Evolutionary conservation across 2,797 vertebrate genomes (phyloP).

Genomic region (Malacoctenus gilli): DNA sequence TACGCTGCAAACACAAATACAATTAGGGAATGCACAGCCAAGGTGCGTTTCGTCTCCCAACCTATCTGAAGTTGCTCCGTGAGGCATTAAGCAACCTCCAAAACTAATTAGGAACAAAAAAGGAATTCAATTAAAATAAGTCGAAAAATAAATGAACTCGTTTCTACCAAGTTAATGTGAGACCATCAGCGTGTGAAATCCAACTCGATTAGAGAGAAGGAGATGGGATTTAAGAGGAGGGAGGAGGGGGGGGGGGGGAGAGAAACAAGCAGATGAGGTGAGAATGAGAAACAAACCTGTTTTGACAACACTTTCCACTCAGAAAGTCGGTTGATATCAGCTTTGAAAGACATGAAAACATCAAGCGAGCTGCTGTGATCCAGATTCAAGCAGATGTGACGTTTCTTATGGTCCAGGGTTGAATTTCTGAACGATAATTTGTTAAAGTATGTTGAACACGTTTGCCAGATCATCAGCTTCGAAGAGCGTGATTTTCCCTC

Average conservation of each 20-base stretch:
- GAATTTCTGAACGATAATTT: too few relatives aligned
- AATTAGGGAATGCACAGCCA: constrained; percentile 58
- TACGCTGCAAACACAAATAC: constrained; percentile 58
- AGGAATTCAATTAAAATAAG: constrained; percentile 68
- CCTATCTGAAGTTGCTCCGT: constrained; percentile 61
- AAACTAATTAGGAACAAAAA: constrained; percentile 73
- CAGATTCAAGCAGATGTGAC: too few relatives aligned
- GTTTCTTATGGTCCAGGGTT: too few relatives aligned
- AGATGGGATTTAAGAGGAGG: constrained; percentile 24
- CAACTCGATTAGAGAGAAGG: constrained; percentile 46
- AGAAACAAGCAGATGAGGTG: constrained; percentile 40
- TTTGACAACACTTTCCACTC: too few relatives aligned
- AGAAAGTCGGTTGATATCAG: too few relatives aligned
- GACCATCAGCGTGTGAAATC: constrained; percentile 59
- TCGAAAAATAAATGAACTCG: constrained; percentile 60
- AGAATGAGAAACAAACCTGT: background rate
- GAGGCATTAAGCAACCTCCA: constrained; percentile 60
- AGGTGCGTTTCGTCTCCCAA: constrained; percentile 49
- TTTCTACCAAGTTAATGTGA: constrained; percentile 53
- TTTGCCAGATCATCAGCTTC: too few relatives aligned
- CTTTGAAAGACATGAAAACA: too few relatives aligned
- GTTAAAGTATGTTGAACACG: too few relatives aligned
- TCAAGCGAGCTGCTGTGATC: too few relatives aligned
- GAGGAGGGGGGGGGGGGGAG: constrained; percentile 1
- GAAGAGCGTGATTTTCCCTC: too few relatives aligned